phyloP scores from a whole-genome alignment of 2,888 invertebrate genomes.

The Orthonychiurus folsomi region DNA sequence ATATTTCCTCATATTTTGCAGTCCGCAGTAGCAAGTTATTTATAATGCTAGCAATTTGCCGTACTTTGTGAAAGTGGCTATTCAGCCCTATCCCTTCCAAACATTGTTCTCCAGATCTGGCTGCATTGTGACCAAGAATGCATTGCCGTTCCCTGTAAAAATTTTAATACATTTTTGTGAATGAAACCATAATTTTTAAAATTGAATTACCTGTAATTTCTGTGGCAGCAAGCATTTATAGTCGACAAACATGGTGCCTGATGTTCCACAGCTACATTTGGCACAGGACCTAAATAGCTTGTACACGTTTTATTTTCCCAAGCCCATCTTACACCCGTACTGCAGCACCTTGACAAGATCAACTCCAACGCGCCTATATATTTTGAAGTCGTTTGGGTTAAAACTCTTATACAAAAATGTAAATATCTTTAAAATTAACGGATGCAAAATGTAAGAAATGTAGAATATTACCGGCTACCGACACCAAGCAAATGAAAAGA shows the following conservation, averaged over 20 bases:
- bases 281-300: constrained; percentile 49
- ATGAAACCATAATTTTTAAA: constrained; percentile 5
- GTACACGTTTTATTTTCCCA: constrained; percentile 48
- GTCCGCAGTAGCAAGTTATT: not conserved
- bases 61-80: constrained; percentile 40
- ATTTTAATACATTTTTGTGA: constrained; percentile 7
- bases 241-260: constrained; percentile 56
- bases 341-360: constrained; percentile 47
- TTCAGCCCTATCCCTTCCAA: constrained; percentile 37
- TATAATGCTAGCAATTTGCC: too few species aligned
- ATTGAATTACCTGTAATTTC: constrained; percentile 46
- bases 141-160: constrained; percentile 50
- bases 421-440: too few species aligned
- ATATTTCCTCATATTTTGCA: not conserved
- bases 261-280: constrained; percentile 51
- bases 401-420: too few species aligned
- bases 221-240: constrained; percentile 56
- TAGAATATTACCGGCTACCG: too few species aligned
- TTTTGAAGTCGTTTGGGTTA: too few species aligned
- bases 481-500: too few species aligned
- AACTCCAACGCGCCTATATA: constrained; percentile 26
- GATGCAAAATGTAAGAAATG: too few species aligned
- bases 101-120: constrained; percentile 47
- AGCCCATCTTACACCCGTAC: constrained; percentile 50
- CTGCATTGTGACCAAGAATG: constrained; percentile 49